Evolutionary conservation across 1,140 invertebrate species (phyloP).

Genomic region (Campoletis sonorensis): DNA sequence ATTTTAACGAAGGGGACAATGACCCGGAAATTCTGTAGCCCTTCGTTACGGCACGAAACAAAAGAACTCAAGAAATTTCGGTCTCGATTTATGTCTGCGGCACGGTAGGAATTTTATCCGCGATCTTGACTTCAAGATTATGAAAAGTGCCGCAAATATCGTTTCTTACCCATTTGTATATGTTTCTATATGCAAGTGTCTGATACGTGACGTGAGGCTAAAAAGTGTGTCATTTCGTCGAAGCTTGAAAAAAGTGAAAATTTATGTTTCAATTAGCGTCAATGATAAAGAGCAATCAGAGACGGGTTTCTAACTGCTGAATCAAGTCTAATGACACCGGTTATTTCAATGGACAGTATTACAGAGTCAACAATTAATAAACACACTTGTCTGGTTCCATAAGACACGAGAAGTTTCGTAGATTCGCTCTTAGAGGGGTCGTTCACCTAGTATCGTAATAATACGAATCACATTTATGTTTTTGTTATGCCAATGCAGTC

Average conservation of each 20-base stretch:
- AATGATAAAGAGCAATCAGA: conserved; percentile 10
- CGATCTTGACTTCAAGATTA: conserved; percentile 26
- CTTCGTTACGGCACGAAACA: background rate
- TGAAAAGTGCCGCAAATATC: conserved; percentile 47
- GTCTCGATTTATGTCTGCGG: background rate
- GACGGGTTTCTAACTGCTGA: background rate
- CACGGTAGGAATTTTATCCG: conserved; percentile 42
- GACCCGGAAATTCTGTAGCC: conserved; percentile 46
- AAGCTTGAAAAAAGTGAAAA: background rate
- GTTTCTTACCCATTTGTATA: background rate
- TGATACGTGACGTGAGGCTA: background rate
- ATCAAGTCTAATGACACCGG: too few relatives aligned
- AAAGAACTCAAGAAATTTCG: conserved; percentile 27
- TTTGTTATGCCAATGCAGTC: too few relatives aligned
- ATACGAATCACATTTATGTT: background rate
- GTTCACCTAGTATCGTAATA: background rate
- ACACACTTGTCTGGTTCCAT: too few relatives aligned
- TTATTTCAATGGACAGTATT: too few relatives aligned
- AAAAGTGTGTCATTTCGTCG: background rate
- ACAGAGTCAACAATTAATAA: too few relatives aligned
- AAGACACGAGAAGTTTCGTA: too few relatives aligned
- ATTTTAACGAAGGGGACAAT: background rate
- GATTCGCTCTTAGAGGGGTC: background rate
- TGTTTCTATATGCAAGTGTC: background rate
- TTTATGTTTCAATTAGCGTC: conserved; percentile 16